Evolutionary conservation across 2,888 invertebrate species (phyloP).

Genomic region (Cephus sareptanus): DNA sequence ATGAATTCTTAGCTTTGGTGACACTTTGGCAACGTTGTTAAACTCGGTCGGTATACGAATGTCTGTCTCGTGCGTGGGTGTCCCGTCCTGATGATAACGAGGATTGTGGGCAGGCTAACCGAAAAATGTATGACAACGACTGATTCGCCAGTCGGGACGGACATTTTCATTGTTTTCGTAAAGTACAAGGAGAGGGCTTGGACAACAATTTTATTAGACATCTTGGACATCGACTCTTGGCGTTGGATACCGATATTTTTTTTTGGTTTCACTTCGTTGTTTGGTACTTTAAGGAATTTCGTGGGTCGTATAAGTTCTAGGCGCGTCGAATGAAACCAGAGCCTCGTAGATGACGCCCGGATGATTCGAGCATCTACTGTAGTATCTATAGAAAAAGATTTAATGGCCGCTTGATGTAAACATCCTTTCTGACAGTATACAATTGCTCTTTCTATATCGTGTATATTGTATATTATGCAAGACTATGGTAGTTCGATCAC

Average conservation of each 20-base stretch:
- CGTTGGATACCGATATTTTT: not conserved
- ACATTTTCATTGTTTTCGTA: not conserved
- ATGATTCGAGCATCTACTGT: not conserved
- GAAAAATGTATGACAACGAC: not conserved
- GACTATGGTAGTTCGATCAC: not conserved
- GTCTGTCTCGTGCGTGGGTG: not conserved
- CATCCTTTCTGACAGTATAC: not conserved
- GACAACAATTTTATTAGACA: not conserved
- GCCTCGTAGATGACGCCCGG: not conserved
- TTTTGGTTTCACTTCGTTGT: not conserved
- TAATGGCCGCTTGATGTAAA: not conserved
- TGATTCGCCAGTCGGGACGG: not conserved
- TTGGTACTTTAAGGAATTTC: not conserved
- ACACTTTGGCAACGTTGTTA: not conserved
- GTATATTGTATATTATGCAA: not conserved
- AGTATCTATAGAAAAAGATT: not conserved
- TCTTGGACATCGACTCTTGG: not conserved
- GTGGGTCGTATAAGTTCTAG: not conserved
- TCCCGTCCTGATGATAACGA: not conserved
- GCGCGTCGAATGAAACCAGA: not conserved
- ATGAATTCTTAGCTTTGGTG: not conserved
- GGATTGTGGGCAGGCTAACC: not conserved
- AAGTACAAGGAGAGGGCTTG: not conserved
- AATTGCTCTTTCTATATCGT: not conserved
- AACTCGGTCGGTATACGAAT: not conserved